These are phyloP conservation scores for Punctoribates punctum DNA, from an alignment of 2,888 invertebrate species.

Conservation along the genomic window DNA sequence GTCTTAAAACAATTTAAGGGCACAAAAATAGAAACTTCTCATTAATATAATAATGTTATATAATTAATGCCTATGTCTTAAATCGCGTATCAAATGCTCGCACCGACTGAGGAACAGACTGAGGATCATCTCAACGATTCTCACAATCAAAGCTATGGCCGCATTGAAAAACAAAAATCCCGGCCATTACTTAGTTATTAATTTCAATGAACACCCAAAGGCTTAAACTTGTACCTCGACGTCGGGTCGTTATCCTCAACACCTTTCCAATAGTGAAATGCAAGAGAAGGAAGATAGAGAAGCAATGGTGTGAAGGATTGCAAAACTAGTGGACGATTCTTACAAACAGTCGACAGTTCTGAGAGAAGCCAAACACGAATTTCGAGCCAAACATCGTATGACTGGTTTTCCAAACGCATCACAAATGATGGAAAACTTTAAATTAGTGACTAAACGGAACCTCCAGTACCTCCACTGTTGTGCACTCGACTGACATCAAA, in stretches of 20 bases:
- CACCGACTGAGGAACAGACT: neutral
- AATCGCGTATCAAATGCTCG: neutral
- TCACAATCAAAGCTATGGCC: neutral
- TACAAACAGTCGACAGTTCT: neutral
- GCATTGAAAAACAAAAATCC: neutral
- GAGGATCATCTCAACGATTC: neutral
- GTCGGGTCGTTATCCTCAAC: slow-evolving; percentile 35
- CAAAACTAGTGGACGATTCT: neutral
- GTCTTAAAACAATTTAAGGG: neutral
- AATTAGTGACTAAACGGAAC: slow-evolving; percentile 9
- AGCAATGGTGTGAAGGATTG: neutral
- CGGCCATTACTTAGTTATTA: slow-evolving; percentile 2
- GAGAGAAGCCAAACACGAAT: slow-evolving; percentile 21
- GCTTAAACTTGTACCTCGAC: neutral
- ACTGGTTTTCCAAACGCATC: slow-evolving; percentile 11
- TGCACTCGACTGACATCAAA: slow-evolving; percentile 12
- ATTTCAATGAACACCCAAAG: neutral
- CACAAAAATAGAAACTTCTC: neutral
- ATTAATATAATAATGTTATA: neutral
- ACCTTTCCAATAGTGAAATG: slow-evolving; percentile 2
- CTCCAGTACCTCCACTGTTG: slow-evolving; percentile 12
- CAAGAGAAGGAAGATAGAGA: neutral
- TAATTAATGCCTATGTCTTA: neutral
- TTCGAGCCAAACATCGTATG: neutral
- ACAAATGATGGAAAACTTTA: neutral